Evolutionary conservation across 1,140 invertebrate species (phyloP).

Genomic region (Pomacea maculata): DNA sequence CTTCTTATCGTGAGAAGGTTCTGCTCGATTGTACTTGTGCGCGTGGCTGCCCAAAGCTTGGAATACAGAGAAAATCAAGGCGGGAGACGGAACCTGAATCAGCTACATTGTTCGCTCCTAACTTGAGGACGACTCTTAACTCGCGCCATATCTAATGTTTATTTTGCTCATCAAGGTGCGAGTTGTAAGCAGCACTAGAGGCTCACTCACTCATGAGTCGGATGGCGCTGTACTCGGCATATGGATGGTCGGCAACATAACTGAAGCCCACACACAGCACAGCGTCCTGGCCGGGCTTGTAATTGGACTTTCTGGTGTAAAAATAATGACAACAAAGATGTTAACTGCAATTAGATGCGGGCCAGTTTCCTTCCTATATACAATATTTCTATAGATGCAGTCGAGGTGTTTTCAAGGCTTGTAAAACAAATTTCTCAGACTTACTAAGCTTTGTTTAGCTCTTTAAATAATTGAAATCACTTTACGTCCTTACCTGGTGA

Average conservation of each 20-base stretch:
- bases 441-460: neutral
- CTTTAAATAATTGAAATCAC: neutral
- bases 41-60: too few relatives aligned
- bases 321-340: too few relatives aligned
- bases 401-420: neutral
- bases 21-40: too few relatives aligned
- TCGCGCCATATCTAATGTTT: too few relatives aligned
- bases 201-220: slow-evolving; percentile 38
- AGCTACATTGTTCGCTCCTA: too few relatives aligned
- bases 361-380: neutral
- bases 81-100: too few relatives aligned
- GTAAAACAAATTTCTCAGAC: neutral
- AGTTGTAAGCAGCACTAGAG: too few relatives aligned
- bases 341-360: too few relatives aligned
- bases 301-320: slow-evolving; percentile 13
- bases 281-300: slow-evolving; percentile 27
- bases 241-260: slow-evolving; percentile 26
- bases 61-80: too few relatives aligned
- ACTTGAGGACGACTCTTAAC: too few relatives aligned
- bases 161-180: too few relatives aligned
- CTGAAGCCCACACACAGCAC: slow-evolving; percentile 43
- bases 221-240: slow-evolving; percentile 39
- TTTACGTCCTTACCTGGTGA: neutral
- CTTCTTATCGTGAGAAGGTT: too few relatives aligned
- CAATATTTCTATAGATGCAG: neutral